Conservation (phyloP, 92 coral and sea anemone genomes). For the Pocillopora meandrina region DNA sequence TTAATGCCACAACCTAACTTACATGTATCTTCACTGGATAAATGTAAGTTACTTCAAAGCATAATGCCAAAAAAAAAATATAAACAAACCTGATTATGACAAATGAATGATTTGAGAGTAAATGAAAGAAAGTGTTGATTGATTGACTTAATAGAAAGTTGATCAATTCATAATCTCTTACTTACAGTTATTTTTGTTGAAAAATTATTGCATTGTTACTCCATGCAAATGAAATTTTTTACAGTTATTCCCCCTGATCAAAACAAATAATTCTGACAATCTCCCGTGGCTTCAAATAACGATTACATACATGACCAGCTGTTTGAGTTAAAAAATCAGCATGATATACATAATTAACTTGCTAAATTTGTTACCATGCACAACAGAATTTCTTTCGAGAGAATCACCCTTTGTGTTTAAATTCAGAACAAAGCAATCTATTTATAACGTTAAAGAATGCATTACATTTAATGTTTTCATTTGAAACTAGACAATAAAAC, state of each 20-base stretch:
- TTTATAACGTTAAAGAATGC: neutral
- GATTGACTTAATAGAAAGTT: neutral
- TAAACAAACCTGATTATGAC: too few species aligned
- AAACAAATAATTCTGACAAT: neutral
- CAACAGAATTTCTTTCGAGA: neutral
- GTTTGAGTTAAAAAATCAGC: neutral
- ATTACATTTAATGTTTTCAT: neutral
- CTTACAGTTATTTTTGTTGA: neutral
- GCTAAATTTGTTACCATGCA: conserved; percentile 15
- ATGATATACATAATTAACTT: conserved; percentile 32
- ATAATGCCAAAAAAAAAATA: too few species aligned
- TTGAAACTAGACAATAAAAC: neutral
- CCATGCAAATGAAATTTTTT: neutral
- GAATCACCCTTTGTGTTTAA: neutral
- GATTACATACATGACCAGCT: neutral
- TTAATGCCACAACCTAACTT: too few species aligned
- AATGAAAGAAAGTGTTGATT: too few species aligned
- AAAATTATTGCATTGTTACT: neutral
- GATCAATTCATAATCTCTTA: neutral
- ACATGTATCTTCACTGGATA: too few species aligned
- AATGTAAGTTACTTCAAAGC: too few species aligned
- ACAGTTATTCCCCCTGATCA: too few species aligned
- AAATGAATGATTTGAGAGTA: too few species aligned
- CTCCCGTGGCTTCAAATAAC: neutral
- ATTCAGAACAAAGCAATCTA: neutral